Percentiles rank a stretch among this genome's conserved stretches.
Conservation (phyloP, 2,888 invertebrate genomes). For the Caenorhabditis wallacei region DNA sequence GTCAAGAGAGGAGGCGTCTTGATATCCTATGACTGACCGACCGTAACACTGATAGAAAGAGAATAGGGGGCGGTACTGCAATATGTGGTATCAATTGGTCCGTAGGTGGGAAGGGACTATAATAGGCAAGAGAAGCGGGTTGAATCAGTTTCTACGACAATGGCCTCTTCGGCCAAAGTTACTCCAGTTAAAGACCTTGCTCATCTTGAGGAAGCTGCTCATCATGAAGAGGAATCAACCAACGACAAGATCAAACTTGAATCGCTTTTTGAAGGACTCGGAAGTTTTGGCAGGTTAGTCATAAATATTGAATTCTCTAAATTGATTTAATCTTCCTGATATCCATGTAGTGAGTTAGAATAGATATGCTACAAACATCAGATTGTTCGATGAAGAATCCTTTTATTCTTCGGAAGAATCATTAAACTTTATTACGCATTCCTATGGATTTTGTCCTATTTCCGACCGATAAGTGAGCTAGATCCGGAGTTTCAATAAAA, state of each 20-base stretch:
- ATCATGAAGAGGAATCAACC: constrained; percentile 14
- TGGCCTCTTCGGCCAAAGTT: constrained; percentile 60
- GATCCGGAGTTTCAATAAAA: no score
- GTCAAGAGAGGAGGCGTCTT: constrained; percentile 39
- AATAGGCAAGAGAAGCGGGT: constrained; percentile 28
- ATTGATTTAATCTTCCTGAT: neutral
- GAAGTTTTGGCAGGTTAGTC: constrained; percentile 62
- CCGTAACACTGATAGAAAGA: constrained; percentile 18
- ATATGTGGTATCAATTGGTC: constrained; percentile 28
- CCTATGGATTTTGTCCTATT: no score
- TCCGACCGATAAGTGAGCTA: no score
- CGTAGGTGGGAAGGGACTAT: constrained; percentile 28
- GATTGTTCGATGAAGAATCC: no score
- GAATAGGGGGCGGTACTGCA: constrained; percentile 22
- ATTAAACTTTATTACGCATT: no score
- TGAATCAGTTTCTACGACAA: constrained; percentile 38
- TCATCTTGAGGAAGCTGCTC: constrained; percentile 52
- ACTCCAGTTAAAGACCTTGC: constrained; percentile 45
- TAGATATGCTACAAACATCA: no score
- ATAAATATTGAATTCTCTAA: neutral
- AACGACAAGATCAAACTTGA: constrained; percentile 59
- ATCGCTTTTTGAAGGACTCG: constrained; percentile 59
- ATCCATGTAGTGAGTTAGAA: no score
- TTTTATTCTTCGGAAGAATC: no score
- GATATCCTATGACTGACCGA: constrained; percentile 51